Evolutionary conservation across 1,140 invertebrate genomes (phyloP), one percentile per base, ranked within the genome.

Genomic region (Calosoma granatense): DNA sequence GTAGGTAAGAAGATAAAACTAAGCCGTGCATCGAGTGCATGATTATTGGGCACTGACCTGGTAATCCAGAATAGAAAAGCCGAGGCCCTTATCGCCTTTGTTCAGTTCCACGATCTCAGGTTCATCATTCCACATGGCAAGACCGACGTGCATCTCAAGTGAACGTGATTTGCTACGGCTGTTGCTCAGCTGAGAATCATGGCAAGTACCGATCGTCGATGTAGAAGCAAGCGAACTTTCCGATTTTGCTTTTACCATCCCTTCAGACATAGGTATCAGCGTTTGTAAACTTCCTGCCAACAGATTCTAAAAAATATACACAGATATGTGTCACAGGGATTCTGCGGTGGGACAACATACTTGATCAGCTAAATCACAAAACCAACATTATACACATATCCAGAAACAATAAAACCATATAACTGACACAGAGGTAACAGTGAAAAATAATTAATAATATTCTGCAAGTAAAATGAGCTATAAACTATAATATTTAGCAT

Each of bases 61-160:
- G 73, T 94, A 94, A 71, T 94, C 92, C 51, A 94, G 75, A 60
- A 95, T 92, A 55, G 88, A 92, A 76, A 95, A 95, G 30, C 92
- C 92, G 1, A 95, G 77, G 1, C 92, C 92, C 53, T 86, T 74
- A 60, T 92, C 88, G 56, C 87, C 88, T 70, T 94, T 94, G 47
- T 78, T 71, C 36, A 95, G 75, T 65, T 90, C 84, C 57, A 94
- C 90, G 58, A 88, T 80, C 53, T 90, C 83, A 1, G 87, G 79
- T 64, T 92, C 83, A 63, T 82, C 84, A 65, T 81, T 86, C 92
- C 92, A 95, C 83, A 94, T 91, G 1, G 90, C 90, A 21, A 94
- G 73, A 4, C 88, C 88, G 41, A 84, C 87, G 20, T 94, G 71
- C 1, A 89, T 86, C 69, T 95, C 91, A 55, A 94, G 68, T 1